These are phyloP conservation scores for Trichonephila clavipes DNA, from an alignment of 1,140 invertebrate genomes.

Conservation along the genomic window DNA sequence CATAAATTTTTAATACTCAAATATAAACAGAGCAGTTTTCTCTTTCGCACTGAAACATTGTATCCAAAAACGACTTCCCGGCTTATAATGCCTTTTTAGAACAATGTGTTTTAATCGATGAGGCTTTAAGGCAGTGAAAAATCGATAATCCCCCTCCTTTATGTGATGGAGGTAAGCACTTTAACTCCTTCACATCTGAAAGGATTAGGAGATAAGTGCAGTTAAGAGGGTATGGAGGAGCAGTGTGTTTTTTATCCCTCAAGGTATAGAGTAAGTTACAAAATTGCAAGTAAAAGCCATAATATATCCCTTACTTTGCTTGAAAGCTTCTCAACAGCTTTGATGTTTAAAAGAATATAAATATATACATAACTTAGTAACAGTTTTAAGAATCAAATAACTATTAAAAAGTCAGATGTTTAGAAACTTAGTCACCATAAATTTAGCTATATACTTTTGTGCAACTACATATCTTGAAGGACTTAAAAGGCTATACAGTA, in stretches of 20 bases:
- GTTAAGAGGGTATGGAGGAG: neutral
- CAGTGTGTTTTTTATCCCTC: neutral
- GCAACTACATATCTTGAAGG: too few relatives aligned
- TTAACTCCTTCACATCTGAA: slow-evolving; percentile 51
- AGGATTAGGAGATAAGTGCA: slow-evolving; percentile 42
- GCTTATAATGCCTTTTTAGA: neutral
- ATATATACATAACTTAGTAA: too few relatives aligned
- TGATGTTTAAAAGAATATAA: too few relatives aligned
- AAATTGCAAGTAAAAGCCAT: slow-evolving; percentile 3
- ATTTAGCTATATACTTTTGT: too few relatives aligned
- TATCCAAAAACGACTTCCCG: neutral
- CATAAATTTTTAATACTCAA: neutral
- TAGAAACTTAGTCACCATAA: too few relatives aligned
- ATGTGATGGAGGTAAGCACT: slow-evolving; percentile 22
- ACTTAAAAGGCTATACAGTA: too few relatives aligned
- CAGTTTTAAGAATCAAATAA: too few relatives aligned
- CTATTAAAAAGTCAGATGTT: too few relatives aligned
- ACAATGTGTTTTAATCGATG: slow-evolving; percentile 16
- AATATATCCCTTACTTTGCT: neutral
- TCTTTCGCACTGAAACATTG: neutral
- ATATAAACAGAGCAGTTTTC: neutral
- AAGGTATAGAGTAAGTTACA: neutral
- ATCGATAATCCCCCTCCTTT: slow-evolving; percentile 40
- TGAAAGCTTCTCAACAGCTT: too few relatives aligned
- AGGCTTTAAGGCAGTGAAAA: slow-evolving; percentile 26